Percentiles rank a stretch among this genome's conserved stretches.
phyloP scores from a whole-genome alignment of 2,113 vertebrate species.

The Psilopsiagon aymara region DNA sequence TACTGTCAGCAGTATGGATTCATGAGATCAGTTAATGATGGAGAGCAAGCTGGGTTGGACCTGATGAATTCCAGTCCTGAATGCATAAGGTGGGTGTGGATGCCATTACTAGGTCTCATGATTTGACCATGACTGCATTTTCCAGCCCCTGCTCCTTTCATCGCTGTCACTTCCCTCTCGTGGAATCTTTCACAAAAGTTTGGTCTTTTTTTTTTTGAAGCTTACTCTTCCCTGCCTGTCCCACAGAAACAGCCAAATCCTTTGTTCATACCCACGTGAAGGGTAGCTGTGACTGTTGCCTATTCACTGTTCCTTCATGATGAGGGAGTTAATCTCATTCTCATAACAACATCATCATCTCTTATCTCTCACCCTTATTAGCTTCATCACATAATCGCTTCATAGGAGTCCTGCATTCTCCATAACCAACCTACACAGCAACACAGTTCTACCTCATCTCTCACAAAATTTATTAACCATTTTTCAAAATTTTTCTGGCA shows the following conservation, averaged over 20 bases:
- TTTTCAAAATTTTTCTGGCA: neutral
- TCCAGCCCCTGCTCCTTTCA: neutral
- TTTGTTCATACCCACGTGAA: neutral
- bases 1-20: neutral
- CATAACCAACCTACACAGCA: neutral
- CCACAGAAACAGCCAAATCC: neutral
- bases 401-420: neutral
- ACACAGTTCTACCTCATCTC: neutral
- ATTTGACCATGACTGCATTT: neutral
- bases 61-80: neutral
- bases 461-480: neutral
- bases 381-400: neutral
- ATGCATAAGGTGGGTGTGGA: neutral
- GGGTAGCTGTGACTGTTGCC: neutral
- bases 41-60: neutral
- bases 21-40: neutral
- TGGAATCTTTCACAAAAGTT: neutral
- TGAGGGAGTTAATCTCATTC: neutral
- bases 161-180: neutral
- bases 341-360: neutral
- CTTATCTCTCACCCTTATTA: neutral
- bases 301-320: neutral
- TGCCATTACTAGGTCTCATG: neutral
- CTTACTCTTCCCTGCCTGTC: neutral
- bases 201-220: neutral